These are phyloP conservation scores for Etheostoma perlongum DNA, from an alignment of 2,797 vertebrate species.

Conservation along the genomic window DNA sequence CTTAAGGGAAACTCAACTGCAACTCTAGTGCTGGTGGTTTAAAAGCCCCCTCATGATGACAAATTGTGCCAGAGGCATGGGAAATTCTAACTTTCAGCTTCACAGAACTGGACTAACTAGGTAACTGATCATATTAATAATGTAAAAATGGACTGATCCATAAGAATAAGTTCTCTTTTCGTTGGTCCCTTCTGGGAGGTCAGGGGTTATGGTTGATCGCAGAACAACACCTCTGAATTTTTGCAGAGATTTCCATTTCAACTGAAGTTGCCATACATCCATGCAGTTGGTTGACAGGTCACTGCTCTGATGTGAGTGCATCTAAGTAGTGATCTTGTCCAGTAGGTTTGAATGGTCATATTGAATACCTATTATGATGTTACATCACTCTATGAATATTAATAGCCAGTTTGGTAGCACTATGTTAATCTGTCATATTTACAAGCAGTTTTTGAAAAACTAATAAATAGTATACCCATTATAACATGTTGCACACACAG, in stretches of 20 bases:
- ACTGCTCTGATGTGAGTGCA: background rate
- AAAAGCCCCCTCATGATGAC: slow-evolving; percentile 36
- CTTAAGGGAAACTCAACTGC: slow-evolving; percentile 27
- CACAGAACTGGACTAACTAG: background rate
- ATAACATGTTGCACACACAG: background rate
- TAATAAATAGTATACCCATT: background rate
- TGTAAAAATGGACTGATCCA: background rate
- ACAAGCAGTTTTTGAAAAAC: background rate
- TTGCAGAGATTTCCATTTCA: slow-evolving; percentile 3
- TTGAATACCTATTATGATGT: background rate
- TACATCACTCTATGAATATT: background rate
- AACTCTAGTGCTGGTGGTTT: slow-evolving; percentile 26
- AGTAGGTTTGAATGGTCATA: background rate
- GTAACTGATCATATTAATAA: background rate
- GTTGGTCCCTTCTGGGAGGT: background rate
- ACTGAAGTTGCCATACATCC: background rate
- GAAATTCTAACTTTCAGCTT: background rate
- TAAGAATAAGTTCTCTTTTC: background rate
- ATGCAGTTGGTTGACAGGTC: background rate
- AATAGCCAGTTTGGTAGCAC: background rate
- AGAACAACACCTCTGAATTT: background rate
- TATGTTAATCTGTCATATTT: background rate
- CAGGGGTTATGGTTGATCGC: background rate
- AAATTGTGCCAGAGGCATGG: slow-evolving; percentile 21
- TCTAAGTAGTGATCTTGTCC: too few relatives aligned